Conservation (phyloP, 1,140 invertebrate species). For the Leptopilina boulardi region DNA sequence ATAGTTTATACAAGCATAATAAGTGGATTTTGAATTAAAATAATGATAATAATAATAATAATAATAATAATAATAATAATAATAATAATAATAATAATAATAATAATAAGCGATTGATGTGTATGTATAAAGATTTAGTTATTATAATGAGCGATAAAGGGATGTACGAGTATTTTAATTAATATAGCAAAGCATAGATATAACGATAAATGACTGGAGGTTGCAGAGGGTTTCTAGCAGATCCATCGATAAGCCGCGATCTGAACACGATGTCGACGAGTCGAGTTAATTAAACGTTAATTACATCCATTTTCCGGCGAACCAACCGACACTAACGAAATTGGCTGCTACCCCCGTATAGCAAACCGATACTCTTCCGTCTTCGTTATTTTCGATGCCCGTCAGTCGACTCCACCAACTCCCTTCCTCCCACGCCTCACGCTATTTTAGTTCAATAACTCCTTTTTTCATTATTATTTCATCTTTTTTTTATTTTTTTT, state of each 20-base stretch:
- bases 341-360: constrained; percentile 41
- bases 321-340: constrained; percentile 45
- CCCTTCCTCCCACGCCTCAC: not conserved
- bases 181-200: not conserved
- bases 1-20: too few species aligned
- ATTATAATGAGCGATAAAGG: constrained; percentile 20
- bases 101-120: not conserved
- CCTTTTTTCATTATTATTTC: constrained; percentile 9
- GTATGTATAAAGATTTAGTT: not conserved
- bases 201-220: constrained; percentile 14
- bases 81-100: not conserved
- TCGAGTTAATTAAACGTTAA: constrained; percentile 56
- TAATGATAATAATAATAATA: not conserved
- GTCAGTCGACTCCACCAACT: constrained; percentile 5
- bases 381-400: constrained; percentile 42
- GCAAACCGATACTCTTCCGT: constrained; percentile 41
- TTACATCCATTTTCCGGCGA: constrained; percentile 42
- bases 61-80: not conserved
- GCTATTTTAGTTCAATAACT: constrained; percentile 19
- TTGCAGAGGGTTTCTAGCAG: constrained; percentile 16
- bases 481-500: too few species aligned
- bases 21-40: not conserved
- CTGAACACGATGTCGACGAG: constrained; percentile 37
- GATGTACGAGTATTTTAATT: not conserved
- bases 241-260: constrained; percentile 32